A percentile compares a stretch with the other conserved stretches of the same genome.
These are phyloP conservation scores for Phrynosoma blainvillii DNA, from an alignment of 2,113 vertebrate genomes.

Conservation along the genomic window DNA sequence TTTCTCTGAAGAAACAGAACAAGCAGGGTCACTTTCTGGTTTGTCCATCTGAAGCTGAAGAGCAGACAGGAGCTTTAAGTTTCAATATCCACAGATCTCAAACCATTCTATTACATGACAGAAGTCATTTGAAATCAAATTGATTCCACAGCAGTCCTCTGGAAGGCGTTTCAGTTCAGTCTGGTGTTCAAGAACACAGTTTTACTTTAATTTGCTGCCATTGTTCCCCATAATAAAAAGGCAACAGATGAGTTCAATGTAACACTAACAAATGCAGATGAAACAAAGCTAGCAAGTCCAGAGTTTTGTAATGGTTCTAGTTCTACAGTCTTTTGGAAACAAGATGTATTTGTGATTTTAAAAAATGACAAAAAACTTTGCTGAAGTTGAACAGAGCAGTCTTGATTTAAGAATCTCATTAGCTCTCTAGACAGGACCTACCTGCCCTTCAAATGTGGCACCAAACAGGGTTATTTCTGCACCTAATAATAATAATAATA, in stretches of 20 bases:
- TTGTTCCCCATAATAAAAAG: conserved; percentile 62
- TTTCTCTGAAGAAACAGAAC: conserved; percentile 58
- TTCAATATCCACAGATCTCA: conserved; percentile 63
- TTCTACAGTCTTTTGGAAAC: conserved; percentile 67
- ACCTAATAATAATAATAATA: too few relatives aligned
- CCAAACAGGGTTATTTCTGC: conserved; percentile 36
- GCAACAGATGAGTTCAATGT: conserved; percentile 73
- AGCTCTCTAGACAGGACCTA: conserved; percentile 66
- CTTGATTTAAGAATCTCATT: conserved; percentile 56
- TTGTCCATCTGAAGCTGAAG: conserved; percentile 70
- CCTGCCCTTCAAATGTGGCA: conserved; percentile 71
- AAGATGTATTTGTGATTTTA: conserved; percentile 64
- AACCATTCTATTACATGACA: conserved; percentile 61
- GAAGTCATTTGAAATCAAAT: conserved; percentile 71
- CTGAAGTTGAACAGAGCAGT: conserved; percentile 71
- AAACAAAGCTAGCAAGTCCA: conserved; percentile 66
- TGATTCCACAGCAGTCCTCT: conserved; percentile 71
- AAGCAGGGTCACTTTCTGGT: conserved; percentile 78
- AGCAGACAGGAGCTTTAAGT: conserved; percentile 65
- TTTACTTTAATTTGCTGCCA: conserved; percentile 65
- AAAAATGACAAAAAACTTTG: conserved; percentile 65
- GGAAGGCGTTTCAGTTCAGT: conserved; percentile 74
- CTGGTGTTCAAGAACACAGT: conserved; percentile 71
- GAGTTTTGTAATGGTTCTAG: conserved; percentile 75
- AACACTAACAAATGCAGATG: conserved; percentile 60